Conservation (phyloP, 2,113 vertebrate species). For the Coracopsis vasa region DNA sequence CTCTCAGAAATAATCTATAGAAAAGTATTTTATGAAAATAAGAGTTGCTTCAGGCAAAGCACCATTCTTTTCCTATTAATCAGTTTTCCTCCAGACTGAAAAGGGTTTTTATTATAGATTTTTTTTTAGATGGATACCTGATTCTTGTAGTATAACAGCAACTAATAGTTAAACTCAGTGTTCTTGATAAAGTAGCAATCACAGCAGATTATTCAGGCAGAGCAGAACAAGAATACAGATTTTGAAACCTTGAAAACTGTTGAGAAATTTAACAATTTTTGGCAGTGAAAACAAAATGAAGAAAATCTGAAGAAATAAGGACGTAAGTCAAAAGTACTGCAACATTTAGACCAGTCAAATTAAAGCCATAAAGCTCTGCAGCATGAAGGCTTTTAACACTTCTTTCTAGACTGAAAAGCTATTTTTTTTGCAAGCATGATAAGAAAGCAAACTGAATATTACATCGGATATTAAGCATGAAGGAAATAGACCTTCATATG, state of each 20-base stretch:
- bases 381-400: background rate
- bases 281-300: background rate
- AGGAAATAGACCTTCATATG: background rate
- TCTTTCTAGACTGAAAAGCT: background rate
- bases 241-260: background rate
- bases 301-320: background rate
- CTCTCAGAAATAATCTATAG: background rate
- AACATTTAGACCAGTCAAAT: background rate
- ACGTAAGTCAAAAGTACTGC: background rate
- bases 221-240: background rate
- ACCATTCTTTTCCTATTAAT: background rate
- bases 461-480: background rate
- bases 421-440: background rate
- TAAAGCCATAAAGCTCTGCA: background rate
- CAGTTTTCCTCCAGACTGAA: background rate
- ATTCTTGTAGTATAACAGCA: background rate
- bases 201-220: background rate
- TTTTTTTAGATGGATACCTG: background rate
- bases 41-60: background rate
- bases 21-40: background rate
- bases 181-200: background rate
- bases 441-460: background rate
- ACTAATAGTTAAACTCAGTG: background rate
- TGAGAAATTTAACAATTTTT: background rate
- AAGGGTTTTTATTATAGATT: background rate